A percentile compares a stretch with the other conserved stretches of the same genome.
Evolutionary conservation across 2,797 vertebrate genomes (phyloP).

Genomic region (Aphelocoma californica): DNA sequence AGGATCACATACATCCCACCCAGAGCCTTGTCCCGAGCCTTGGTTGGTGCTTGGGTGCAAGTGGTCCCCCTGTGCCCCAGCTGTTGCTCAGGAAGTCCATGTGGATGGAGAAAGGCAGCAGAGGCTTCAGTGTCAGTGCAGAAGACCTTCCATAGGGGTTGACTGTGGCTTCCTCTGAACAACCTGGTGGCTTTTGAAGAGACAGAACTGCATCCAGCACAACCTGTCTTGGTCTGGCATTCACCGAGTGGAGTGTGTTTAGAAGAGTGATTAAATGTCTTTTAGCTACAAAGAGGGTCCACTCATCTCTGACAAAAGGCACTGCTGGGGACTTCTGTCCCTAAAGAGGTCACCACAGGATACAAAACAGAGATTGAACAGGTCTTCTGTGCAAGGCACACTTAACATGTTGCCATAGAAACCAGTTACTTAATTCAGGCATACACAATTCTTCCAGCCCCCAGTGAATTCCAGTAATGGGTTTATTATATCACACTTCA

Average conservation of each 20-base stretch:
- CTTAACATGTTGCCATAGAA: slow-evolving; percentile 64
- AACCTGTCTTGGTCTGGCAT: background rate
- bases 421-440: slow-evolving; percentile 65
- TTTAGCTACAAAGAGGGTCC: background rate
- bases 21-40: background rate
- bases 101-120: background rate
- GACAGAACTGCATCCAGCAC: background rate
- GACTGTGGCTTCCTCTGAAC: background rate
- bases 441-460: slow-evolving; percentile 56
- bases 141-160: background rate
- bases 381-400: slow-evolving; percentile 50
- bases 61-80: background rate
- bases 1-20: background rate
- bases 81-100: background rate
- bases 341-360: slow-evolving; percentile 53
- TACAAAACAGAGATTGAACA: slow-evolving; percentile 28
- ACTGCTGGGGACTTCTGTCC: slow-evolving; percentile 41
- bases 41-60: background rate
- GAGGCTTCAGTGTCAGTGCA: background rate
- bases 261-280: background rate
- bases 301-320: slow-evolving; percentile 37
- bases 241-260: background rate
- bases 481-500: slow-evolving; percentile 69
- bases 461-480: slow-evolving; percentile 69
- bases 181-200: background rate